Base-by-base conservation (phyloP, 2,113 vertebrate genomes). In the Onychorhynchus coronatus region DNA sequence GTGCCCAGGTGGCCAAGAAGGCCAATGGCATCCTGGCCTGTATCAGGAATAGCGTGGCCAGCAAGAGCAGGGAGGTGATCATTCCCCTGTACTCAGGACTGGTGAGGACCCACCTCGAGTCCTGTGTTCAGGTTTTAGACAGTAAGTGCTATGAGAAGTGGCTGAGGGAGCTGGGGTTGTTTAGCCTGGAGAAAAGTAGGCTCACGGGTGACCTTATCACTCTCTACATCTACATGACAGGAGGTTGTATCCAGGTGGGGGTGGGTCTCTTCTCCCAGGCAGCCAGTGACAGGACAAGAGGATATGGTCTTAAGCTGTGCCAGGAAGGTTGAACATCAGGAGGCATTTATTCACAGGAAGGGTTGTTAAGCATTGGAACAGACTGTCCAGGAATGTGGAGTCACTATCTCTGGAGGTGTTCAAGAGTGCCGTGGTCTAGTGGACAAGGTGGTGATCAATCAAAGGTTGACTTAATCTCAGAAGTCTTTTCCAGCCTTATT, bases 171-270 rank as follows among this genome's bases (percentile, higher is more conserved):
- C 18, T 37, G 68, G 27, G 25, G 4, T 1, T 44, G 22, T 44
- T 50, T 3, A 73, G 22, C 59, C 86, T 37, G 76, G 44, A 58
- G 50, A 39, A 50, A 33, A 37, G 59, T 9, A 33, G 19, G 44
- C 27, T 67, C 19, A 58, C 37, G 31, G 8, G 12, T 17, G 22
- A 24, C 27, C 33, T 66, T 16, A 5, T 5, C 0, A 0, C 0
- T 66, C 13, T 41, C 20, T 41, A 31, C 25, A 33, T 5, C 3
- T 37, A 6, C 44, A 22, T 66, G 44, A 37, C 5, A 74, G 59
- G 17, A 66, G 50, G 14, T 2, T 58, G 59, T 44, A 1, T 23
- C 18, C 37, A 37, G 52, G 22, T 33, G 28, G 52, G 27, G 37
- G 13, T 59, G 3, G 6, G 52, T 33, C 22, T 81, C 19, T 74